Evolutionary conservation across 2,888 invertebrate genomes (phyloP).

Genomic region (Nomada goodeniana): DNA sequence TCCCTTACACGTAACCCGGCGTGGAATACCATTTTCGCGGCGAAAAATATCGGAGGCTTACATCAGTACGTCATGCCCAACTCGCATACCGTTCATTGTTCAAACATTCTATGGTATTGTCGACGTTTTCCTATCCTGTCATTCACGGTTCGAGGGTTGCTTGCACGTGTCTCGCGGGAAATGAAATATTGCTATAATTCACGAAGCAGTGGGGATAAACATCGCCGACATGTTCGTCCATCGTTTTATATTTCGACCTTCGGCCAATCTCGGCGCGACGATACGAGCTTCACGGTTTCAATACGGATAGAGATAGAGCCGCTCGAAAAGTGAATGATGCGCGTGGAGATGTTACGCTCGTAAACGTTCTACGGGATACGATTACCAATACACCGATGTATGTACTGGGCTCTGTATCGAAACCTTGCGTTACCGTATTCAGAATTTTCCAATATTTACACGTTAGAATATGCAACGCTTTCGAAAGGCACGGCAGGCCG

Average conservation of each 20-base stretch:
- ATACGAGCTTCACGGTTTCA: slow-evolving; percentile 32
- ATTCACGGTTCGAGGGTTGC: not conserved
- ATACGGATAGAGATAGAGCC: not conserved
- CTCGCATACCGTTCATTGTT: not conserved
- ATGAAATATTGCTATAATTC: slow-evolving; percentile 19
- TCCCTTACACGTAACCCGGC: too few relatives aligned
- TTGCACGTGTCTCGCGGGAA: not conserved
- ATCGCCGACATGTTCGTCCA: not conserved
- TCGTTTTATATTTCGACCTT: slow-evolving; percentile 1
- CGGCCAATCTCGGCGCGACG: slow-evolving; percentile 5
- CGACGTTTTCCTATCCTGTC: slow-evolving; percentile 5
- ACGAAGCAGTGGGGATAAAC: not conserved
- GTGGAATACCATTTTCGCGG: too few relatives aligned
- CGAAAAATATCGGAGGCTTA: not conserved
- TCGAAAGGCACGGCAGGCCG: slow-evolving; percentile 31
- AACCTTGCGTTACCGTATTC: slow-evolving; percentile 37
- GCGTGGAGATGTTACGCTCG: slow-evolving; percentile 52
- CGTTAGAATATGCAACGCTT: slow-evolving; percentile 63
- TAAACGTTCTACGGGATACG: slow-evolving; percentile 40
- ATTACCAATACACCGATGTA: slow-evolving; percentile 41
- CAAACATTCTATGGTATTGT: not conserved
- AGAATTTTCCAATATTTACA: slow-evolving; percentile 68
- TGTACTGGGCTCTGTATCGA: slow-evolving; percentile 4
- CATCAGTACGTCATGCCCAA: not conserved
- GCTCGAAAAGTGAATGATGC: slow-evolving; percentile 54